A percentile compares a stretch with the other conserved stretches of the same genome.
These are phyloP conservation scores for Campoletis raptor DNA, from an alignment of 2,888 invertebrate species.

Conservation along the genomic window DNA sequence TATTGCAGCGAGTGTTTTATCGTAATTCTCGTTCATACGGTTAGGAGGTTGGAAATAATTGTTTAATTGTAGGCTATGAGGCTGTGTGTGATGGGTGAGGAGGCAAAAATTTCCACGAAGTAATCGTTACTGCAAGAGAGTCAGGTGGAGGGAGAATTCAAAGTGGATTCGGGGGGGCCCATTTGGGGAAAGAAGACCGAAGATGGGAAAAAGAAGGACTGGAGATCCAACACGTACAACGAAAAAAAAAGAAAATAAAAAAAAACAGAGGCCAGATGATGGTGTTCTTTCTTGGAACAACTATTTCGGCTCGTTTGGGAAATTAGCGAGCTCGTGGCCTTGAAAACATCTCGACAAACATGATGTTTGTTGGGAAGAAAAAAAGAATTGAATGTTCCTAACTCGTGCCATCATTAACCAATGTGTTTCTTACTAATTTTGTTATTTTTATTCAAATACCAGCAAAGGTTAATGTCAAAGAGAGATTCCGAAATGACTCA, in stretches of 20 bases:
- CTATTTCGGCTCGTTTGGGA: constrained; percentile 75
- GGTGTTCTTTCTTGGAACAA: constrained; percentile 73
- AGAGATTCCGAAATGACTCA: constrained; percentile 21
- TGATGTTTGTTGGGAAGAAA: background rate
- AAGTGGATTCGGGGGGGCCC: constrained; percentile 52
- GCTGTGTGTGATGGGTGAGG: constrained; percentile 20
- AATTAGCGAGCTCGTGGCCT: constrained; percentile 70
- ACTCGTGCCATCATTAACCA: background rate
- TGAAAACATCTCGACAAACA: constrained; percentile 44
- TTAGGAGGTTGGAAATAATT: constrained; percentile 30
- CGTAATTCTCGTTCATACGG: background rate
- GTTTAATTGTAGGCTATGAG: constrained; percentile 53
- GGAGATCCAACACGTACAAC: constrained; percentile 17
- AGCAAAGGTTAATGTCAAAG: constrained; percentile 7
- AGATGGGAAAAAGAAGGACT: background rate
- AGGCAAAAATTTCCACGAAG: constrained; percentile 58
- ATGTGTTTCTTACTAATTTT: constrained; percentile 15
- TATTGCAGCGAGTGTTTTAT: background rate
- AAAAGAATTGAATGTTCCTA: background rate
- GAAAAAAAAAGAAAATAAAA: background rate
- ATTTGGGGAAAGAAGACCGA: constrained; percentile 42
- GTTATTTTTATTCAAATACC: constrained; percentile 20
- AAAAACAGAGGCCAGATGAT: background rate
- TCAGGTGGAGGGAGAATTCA: constrained; percentile 22
- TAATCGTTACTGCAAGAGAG: constrained; percentile 51